Evolutionary conservation across 2,797 vertebrate genomes (phyloP).

Genomic region (Crocodylus rhombifer): DNA sequence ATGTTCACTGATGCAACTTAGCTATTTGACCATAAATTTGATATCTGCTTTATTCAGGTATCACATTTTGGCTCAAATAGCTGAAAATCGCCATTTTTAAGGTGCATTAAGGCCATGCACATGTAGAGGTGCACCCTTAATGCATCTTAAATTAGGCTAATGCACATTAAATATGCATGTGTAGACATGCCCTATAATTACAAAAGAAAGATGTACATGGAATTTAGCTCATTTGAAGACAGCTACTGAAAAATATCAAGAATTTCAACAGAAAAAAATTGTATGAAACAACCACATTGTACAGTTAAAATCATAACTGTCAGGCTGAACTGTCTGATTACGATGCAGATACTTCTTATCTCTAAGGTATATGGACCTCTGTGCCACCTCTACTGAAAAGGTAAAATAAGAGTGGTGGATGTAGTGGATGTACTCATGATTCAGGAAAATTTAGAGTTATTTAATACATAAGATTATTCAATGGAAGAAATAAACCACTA

Average conservation of each 20-base stretch:
- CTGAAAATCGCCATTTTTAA: too few relatives aligned
- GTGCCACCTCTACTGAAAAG: neutral
- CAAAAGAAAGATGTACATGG: neutral
- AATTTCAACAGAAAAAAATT: neutral
- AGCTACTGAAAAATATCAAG: neutral
- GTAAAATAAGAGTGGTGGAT: neutral
- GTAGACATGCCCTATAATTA: neutral
- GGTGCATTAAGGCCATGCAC: too few relatives aligned
- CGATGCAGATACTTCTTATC: accelerated
- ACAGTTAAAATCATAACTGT: neutral
- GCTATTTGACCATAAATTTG: too few relatives aligned
- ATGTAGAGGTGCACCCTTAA: too few relatives aligned
- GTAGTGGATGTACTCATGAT: neutral
- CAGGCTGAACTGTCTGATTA: accelerated
- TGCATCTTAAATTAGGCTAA: too few relatives aligned
- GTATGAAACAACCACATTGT: neutral
- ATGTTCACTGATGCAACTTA: too few relatives aligned
- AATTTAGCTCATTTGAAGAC: too few relatives aligned
- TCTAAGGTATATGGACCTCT: accelerated
- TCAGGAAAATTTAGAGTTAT: neutral
- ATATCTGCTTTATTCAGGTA: too few relatives aligned
- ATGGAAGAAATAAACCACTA: neutral
- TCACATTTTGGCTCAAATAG: too few relatives aligned
- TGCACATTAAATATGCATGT: too few relatives aligned
- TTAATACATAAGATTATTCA: accelerated